phyloP scores from a whole-genome alignment of 2,797 vertebrate genomes.

The Hypotaenidia philippensis region DNA sequence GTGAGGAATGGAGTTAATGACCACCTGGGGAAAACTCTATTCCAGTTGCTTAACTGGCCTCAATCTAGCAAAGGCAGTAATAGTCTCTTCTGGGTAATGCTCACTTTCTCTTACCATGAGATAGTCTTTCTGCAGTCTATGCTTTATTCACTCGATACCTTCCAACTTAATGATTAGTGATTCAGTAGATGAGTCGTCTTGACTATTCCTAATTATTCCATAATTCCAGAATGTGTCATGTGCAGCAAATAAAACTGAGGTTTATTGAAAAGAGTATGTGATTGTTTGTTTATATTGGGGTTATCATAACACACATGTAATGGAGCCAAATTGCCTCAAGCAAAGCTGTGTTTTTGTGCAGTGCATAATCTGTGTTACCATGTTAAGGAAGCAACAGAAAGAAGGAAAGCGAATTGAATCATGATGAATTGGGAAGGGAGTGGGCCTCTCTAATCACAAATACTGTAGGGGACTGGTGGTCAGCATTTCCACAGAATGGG shows the following conservation, averaged over 20 bases:
- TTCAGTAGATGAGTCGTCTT: neutral
- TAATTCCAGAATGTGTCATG: neutral
- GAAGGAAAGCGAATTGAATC: neutral
- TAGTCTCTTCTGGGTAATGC: neutral
- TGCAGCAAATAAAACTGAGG: neutral
- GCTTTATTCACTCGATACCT: neutral
- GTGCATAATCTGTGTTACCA: neutral
- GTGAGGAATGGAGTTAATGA: neutral
- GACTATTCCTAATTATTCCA: neutral
- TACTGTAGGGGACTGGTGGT: neutral
- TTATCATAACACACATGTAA: neutral
- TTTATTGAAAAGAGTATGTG: neutral
- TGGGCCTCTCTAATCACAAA: neutral
- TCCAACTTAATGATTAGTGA: neutral
- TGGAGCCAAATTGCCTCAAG: neutral
- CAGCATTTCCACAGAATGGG: neutral
- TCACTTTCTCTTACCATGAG: neutral
- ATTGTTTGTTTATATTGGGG: neutral
- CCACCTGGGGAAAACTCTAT: neutral
- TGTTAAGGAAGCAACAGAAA: neutral
- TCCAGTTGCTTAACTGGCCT: neutral
- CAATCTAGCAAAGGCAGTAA: neutral
- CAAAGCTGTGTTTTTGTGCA: neutral
- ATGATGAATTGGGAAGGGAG: neutral
- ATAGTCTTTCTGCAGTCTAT: neutral